phyloP scores from a whole-genome alignment of 2,888 invertebrate species.

The Dryomyza anilis region DNA sequence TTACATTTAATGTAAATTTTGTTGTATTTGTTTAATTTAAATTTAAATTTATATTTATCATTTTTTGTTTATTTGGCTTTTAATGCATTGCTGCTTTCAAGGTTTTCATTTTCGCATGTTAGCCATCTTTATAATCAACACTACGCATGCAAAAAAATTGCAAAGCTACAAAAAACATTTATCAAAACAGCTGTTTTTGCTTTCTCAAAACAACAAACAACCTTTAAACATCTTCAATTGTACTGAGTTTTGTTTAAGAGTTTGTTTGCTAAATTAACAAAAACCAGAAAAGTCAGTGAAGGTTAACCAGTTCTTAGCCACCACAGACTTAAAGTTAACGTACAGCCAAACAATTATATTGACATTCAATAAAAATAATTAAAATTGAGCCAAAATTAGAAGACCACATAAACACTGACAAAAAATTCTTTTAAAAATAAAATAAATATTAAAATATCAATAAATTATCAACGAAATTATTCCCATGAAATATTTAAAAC shows the following conservation, averaged over 20 bases:
- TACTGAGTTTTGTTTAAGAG: neutral
- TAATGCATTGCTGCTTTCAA: too few species aligned
- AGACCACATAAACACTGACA: neutral
- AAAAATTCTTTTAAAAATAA: neutral
- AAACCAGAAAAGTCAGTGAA: constrained; percentile 12
- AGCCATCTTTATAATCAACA: too few species aligned
- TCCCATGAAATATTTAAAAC: too few species aligned
- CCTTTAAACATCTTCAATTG: neutral
- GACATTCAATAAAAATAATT: neutral
- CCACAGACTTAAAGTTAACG: neutral
- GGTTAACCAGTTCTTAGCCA: neutral
- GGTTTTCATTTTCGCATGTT: too few species aligned
- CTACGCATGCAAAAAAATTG: neutral
- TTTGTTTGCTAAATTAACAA: neutral
- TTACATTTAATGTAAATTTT: too few species aligned
- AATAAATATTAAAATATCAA: neutral
- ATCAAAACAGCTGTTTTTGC: constrained; percentile 1
- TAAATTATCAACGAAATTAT: neutral
- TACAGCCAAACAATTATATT: neutral
- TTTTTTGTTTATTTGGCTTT: neutral
- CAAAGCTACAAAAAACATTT: neutral
- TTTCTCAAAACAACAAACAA: neutral
- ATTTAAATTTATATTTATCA: neutral
- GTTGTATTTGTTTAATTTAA: too few species aligned
- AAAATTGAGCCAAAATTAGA: neutral